Base-by-base conservation (phyloP, 2,113 vertebrate species). In the Trochalopteron elliotii region DNA sequence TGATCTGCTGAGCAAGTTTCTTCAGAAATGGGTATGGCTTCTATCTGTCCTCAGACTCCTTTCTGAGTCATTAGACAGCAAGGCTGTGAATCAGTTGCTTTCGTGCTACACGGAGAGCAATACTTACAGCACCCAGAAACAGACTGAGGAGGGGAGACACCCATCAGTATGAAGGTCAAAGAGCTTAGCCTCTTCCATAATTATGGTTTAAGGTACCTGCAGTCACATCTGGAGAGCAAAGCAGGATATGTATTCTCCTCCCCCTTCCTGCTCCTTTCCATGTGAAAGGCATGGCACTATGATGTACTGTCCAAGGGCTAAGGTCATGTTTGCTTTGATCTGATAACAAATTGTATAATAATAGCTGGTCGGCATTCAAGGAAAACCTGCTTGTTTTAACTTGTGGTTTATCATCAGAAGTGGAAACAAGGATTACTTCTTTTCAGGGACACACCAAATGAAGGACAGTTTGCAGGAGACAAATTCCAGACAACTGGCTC, bases 241-340 rank as follows among this genome's bases (percentile, higher is more conserved):
- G 86, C n/a, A 82, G 65, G 60, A 17, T 30, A 60, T 12, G 28
- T 60, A 9, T 87, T 94, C 80, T 84, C 83, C 90, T 75, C 44
- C 49, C 40, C 28, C 49, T 86, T 68, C 52, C 55, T 89, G 60
- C 76, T 84, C 20, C 45, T 78, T 90, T 71, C 76, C 60, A 40
- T 79, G 37, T 75, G 79, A 87, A 90, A 94, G 20, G 39, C 81
- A 92, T 35, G 76, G 44, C 0, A 0, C 63, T 49, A 2, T 39
- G 68, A 87, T 83, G 70, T 77, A 76, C 69, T 68, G 61, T 83
- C 64, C 4, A 0, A 92, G 88, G 93, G 40, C 81, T 75, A 96
- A 96, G 90, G 86, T 89, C 83, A 69, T 86, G 83, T 92, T 96
- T 94, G 76, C 80, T 96, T 93, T 86, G 90, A 96, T 87, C 92